Evolutionary conservation across 2,797 vertebrate genomes (phyloP).

Genomic region (Heteromormyrus szaboi): DNA sequence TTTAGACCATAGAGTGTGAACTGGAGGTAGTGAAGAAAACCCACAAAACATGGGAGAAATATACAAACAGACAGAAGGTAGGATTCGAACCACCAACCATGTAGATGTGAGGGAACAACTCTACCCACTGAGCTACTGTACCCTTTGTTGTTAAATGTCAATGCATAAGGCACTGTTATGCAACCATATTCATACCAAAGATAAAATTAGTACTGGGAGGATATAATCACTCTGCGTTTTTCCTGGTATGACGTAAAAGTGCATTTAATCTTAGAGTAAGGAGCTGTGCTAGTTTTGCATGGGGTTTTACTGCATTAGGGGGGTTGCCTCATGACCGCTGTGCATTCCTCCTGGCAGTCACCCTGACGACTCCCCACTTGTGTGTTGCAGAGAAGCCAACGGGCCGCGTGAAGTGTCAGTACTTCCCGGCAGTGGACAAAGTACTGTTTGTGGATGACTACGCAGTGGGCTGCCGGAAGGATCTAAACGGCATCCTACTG

Average conservation of each 20-base stretch:
- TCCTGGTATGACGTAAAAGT: neutral
- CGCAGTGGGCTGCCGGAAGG: slow-evolving; percentile 95
- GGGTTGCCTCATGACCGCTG: neutral
- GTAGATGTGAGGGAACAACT: neutral
- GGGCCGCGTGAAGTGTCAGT: slow-evolving; percentile 94
- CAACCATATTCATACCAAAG: neutral
- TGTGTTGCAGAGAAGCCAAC: slow-evolving; percentile 80
- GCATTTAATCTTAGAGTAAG: neutral
- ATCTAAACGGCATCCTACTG: slow-evolving; percentile 94
- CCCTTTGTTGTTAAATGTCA: neutral
- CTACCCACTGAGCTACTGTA: neutral
- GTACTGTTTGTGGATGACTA: slow-evolving; percentile 98
- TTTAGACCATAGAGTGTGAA: neutral
- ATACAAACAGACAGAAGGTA: neutral
- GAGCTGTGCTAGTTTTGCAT: neutral
- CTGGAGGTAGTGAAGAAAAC: neutral
- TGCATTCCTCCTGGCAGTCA: neutral
- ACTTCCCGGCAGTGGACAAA: slow-evolving; percentile 97
- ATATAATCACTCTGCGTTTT: neutral
- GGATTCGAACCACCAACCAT: neutral
- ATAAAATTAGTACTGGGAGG: neutral
- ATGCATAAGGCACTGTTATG: neutral
- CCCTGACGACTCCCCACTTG: neutral
- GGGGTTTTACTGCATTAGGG: neutral
- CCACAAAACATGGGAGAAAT: neutral